Evolutionary conservation across 2,113 vertebrate genomes (phyloP).

Genomic region (Ceyx cyanopectus): DNA sequence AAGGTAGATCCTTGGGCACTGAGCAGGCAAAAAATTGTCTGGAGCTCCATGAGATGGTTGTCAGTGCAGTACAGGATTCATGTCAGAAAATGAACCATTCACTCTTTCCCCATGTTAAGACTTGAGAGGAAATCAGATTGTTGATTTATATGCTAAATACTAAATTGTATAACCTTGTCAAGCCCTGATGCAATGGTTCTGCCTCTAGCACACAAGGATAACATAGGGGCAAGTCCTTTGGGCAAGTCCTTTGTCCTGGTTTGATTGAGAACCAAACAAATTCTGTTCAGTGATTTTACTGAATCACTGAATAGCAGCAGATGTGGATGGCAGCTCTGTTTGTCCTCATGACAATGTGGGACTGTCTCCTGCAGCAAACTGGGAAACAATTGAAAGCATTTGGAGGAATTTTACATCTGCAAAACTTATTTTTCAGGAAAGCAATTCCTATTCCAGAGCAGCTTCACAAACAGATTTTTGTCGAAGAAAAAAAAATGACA

Average conservation of each 20-base stretch:
- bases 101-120: not conserved
- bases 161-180: not conserved
- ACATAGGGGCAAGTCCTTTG: not conserved
- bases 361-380: not conserved
- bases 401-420: not conserved
- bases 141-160: not conserved
- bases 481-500: not conserved
- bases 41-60: not conserved
- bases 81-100: not conserved
- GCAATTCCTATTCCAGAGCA: not conserved
- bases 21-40: not conserved
- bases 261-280: too few relatives aligned
- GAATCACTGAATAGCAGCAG: not conserved
- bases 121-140: accelerated
- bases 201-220: not conserved
- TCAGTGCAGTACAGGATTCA: accelerated
- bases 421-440: not conserved
- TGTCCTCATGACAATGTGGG: not conserved
- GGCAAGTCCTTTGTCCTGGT: too few relatives aligned
- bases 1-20: not conserved
- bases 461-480: not conserved
- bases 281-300: too few relatives aligned
- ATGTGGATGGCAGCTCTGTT: not conserved
- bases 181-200: not conserved
- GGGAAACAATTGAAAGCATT: not conserved